Evolutionary conservation across 1,140 invertebrate genomes (phyloP).

Genomic region (Drosophila tsacasi): DNA sequence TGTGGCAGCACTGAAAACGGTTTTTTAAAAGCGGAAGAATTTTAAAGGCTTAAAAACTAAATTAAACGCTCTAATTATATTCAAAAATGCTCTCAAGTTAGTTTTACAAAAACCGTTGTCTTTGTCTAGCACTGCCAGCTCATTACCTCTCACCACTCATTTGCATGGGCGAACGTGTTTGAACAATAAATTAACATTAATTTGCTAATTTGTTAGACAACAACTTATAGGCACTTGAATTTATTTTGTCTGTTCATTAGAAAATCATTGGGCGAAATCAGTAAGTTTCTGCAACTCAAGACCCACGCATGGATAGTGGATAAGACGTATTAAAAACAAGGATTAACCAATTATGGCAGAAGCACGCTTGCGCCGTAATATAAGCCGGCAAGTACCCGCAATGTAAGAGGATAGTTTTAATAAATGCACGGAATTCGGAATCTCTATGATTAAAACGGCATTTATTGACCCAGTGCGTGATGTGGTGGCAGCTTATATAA

Average conservation of each 20-base stretch:
- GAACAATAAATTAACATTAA: slow-evolving; percentile 63
- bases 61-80: background rate
- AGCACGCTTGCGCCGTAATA: slow-evolving; percentile 73
- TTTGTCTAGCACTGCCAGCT: slow-evolving; percentile 51
- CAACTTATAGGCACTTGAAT: slow-evolving; percentile 60
- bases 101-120: background rate
- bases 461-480: slow-evolving; percentile 37
- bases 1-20: slow-evolving; percentile 11
- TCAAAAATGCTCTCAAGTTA: background rate
- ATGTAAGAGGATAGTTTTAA: slow-evolving; percentile 64
- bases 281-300: slow-evolving; percentile 41
- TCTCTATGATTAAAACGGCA: slow-evolving; percentile 11
- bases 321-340: slow-evolving; percentile 1
- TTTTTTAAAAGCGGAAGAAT: background rate
- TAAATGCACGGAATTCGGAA: background rate
- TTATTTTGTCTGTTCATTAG: slow-evolving; percentile 46
- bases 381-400: slow-evolving; percentile 71
- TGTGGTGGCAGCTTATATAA: slow-evolving; percentile 59
- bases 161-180: slow-evolving; percentile 55
- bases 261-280: slow-evolving; percentile 50
- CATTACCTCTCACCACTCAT: slow-evolving; percentile 20
- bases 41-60: background rate
- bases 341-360: slow-evolving; percentile 65
- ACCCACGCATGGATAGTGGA: slow-evolving; percentile 54
- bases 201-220: slow-evolving; percentile 68